Percentiles rank a stretch among this genome's conserved stretches.
Conservation (phyloP, 1,140 invertebrate genomes). For the Drosophila ananassae region DNA sequence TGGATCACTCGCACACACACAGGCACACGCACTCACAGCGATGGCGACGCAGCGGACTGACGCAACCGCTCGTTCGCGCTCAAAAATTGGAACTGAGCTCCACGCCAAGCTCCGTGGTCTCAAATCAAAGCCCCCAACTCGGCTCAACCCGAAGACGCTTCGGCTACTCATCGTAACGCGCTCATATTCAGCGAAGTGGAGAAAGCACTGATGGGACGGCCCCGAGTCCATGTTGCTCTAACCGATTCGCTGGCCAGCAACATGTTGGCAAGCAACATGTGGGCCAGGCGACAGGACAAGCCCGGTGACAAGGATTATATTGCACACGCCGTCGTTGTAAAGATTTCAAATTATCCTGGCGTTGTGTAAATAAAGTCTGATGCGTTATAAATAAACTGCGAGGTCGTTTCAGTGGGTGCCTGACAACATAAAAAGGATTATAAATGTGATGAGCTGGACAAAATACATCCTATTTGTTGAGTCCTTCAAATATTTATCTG, state of each 20-base stretch:
- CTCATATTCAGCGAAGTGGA: constrained; percentile 6
- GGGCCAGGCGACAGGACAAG: constrained; percentile 13
- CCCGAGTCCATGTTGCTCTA: constrained; percentile 2
- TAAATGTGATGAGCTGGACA: constrained; percentile 6
- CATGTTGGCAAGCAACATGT: constrained; percentile 25
- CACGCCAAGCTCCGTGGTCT: constrained; percentile 15
- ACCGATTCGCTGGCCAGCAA: constrained; percentile 4
- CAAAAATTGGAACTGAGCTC: constrained; percentile 67
- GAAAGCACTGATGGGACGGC: neutral
- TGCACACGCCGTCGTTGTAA: constrained; percentile 26
- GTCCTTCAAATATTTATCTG: too few species aligned
- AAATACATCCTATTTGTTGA: too few species aligned
- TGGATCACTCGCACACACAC: constrained; percentile 23
- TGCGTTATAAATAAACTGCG: constrained; percentile 23
- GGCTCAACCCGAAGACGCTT: constrained; percentile 7
- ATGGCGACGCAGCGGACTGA: constrained; percentile 39
- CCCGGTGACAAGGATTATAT: constrained; percentile 19
- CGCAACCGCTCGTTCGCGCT: constrained; percentile 78
- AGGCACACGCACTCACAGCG: constrained; percentile 13
- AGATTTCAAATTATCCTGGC: constrained; percentile 13
- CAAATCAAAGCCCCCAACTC: constrained; percentile 25
- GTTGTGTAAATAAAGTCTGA: constrained; percentile 17
- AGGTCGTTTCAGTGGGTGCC: neutral
- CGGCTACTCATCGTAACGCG: neutral
- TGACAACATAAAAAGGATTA: constrained; percentile 16